Evolutionary conservation across 2,113 vertebrate genomes (phyloP), one percentile per base, ranked within the genome.

Genomic region (Embiotoca jacksoni): DNA sequence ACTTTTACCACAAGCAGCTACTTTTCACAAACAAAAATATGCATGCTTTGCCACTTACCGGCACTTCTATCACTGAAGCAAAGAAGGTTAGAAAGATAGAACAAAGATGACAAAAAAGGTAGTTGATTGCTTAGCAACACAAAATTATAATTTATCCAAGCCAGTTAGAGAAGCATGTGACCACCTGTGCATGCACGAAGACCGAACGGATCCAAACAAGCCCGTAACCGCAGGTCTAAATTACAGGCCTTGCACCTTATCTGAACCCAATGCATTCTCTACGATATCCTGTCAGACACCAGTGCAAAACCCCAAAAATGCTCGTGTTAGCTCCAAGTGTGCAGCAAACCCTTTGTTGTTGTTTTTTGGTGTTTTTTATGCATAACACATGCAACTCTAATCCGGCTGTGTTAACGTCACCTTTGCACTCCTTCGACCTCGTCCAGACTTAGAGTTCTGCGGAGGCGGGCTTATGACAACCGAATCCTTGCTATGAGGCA

Each of bases 401-500:
- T 37, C 46, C 8, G 4, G 52, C 70, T 54, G 14, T 67, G 69
- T 47, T 23, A 74, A 44, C 81, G 94, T 99, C 97, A 99, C 97
- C 98, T 99, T 97, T 92, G 93, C 90, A 83, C 92, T 95, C 91
- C 96, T 96, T 92, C 96, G 96, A 94, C 96, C 95, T 94, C 96
- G 95, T 96, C 96, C 96, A 9, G 95, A 93, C 92, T 97, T 99
- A 90, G 92, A 91, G 91, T 86, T 99, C 94, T 97, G 97, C 68
- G 97, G 97, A 90, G 98, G 97, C 78, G 97, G 97, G 86, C 87
- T 96, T 94, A 99, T 94, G 82, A 96, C 92, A 88, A 97, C 94
- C 76, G 96, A 95, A 53, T 97, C 96, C 91, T 93, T 91, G 78
- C 85, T 85, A 86, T 64, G 68, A 66, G 92, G 50, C 63, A 90